Evolutionary conservation across 2,888 invertebrate species (phyloP).

Genomic region (Trissoscelio sp.): DNA sequence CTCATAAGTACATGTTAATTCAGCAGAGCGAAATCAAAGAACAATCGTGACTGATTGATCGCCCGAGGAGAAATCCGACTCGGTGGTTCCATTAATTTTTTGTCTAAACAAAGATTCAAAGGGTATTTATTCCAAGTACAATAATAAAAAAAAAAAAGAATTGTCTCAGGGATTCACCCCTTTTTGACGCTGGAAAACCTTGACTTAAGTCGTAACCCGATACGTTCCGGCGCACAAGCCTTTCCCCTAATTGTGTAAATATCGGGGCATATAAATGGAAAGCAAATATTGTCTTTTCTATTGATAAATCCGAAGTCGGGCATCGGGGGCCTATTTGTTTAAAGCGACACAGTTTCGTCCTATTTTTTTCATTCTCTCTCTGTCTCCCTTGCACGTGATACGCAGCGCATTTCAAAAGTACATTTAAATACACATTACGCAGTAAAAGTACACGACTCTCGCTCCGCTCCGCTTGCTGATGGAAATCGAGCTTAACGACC

Average conservation of each 20-base stretch:
- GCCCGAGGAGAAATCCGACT: constrained; percentile 6
- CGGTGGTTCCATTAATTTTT: constrained; percentile 35
- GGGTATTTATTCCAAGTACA: constrained; percentile 22
- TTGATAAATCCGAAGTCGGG: constrained; percentile 29
- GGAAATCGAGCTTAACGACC: constrained; percentile 71
- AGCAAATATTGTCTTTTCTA: constrained; percentile 50
- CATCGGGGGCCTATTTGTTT: constrained; percentile 38
- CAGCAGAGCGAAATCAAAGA: constrained; percentile 5
- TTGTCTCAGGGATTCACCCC: constrained; percentile 41
- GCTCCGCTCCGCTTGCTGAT: constrained; percentile 70
- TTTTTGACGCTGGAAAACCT: constrained; percentile 40
- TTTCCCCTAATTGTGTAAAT: constrained; percentile 54
- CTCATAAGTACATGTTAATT: constrained; percentile 24
- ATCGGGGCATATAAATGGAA: constrained; percentile 61
- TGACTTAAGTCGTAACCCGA: constrained; percentile 46
- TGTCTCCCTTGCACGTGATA: no score
- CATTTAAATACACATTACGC: constrained; percentile 67
- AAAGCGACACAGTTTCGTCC: constrained; percentile 38
- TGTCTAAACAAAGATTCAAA: constrained; percentile 12
- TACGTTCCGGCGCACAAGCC: not conserved
- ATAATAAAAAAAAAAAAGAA: constrained; percentile 20
- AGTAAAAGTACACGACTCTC: constrained; percentile 69
- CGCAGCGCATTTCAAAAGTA: constrained; percentile 66
- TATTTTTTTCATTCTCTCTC: constrained; percentile 18
- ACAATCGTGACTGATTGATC: constrained; percentile 22